These are phyloP conservation scores for Eciton burchellii DNA, from an alignment of 1,140 invertebrate genomes.

Conservation along the genomic window DNA sequence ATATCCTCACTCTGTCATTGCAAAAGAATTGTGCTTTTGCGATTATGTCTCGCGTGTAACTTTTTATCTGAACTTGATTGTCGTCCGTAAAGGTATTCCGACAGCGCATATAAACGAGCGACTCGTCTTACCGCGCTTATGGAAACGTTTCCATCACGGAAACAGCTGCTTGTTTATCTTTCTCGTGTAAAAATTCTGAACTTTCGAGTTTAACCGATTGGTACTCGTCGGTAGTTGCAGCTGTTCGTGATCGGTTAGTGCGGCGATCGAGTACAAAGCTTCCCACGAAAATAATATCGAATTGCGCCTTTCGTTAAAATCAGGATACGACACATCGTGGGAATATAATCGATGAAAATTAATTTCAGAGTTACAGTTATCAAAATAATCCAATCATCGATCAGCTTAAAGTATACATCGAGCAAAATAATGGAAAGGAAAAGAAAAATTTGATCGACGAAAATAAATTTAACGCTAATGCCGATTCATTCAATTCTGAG, in stretches of 20 bases:
- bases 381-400: background rate
- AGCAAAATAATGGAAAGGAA: slow-evolving; percentile 27
- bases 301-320: slow-evolving; percentile 1
- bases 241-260: background rate
- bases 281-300: no score
- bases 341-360: slow-evolving; percentile 34
- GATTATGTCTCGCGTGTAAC: background rate
- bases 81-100: slow-evolving; percentile 44
- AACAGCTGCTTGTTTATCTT: slow-evolving; percentile 9
- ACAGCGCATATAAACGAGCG: slow-evolving; percentile 49
- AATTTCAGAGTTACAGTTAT: background rate
- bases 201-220: slow-evolving; percentile 32
- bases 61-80: slow-evolving; percentile 26
- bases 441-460: background rate
- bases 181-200: slow-evolving; percentile 30
- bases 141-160: slow-evolving; percentile 29
- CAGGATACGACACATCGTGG: background rate
- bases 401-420: background rate
- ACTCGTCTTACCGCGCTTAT: slow-evolving; percentile 34
- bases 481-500: background rate
- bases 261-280: no score
- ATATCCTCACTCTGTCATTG: background rate
- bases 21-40: slow-evolving; percentile 10
- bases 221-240: background rate
- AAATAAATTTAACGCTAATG: slow-evolving; percentile 8